Evolutionary conservation across 2,888 invertebrate species (phyloP).

Genomic region (Tetramorium bicarinatum): DNA sequence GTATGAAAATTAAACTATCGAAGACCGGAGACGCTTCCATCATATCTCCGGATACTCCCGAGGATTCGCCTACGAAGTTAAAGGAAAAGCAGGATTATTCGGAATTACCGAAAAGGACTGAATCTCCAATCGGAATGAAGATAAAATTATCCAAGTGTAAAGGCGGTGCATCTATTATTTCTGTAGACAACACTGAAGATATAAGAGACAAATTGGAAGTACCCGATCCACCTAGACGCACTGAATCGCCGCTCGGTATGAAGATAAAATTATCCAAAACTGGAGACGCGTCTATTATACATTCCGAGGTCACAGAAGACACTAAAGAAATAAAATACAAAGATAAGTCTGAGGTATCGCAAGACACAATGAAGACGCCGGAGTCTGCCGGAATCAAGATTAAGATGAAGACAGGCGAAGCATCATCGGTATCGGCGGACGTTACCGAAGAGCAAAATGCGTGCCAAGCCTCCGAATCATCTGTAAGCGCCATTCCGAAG

Average conservation of each 20-base stretch:
- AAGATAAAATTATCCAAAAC: constrained; percentile 82
- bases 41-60: constrained; percentile 68
- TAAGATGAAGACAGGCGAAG: constrained; percentile 62
- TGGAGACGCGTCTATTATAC: constrained; percentile 81
- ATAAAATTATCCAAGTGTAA: constrained; percentile 80
- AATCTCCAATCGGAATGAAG: constrained; percentile 84
- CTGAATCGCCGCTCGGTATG: constrained; percentile 83
- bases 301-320: constrained; percentile 77
- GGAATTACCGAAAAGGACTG: constrained; percentile 79
- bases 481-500: constrained; percentile 79
- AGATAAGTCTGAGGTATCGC: constrained; percentile 66
- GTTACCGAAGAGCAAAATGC: constrained; percentile 49
- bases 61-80: constrained; percentile 67
- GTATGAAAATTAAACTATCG: constrained; percentile 83
- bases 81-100: constrained; percentile 74
- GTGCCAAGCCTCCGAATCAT: constrained; percentile 59
- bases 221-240: constrained; percentile 77
- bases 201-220: constrained; percentile 69
- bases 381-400: constrained; percentile 69
- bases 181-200: constrained; percentile 70
- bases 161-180: constrained; percentile 78
- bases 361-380: constrained; percentile 58
- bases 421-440: constrained; percentile 32
- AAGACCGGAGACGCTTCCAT: constrained; percentile 81
- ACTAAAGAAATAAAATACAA: constrained; percentile 68